Base-by-base conservation (phyloP, 2,113 vertebrate genomes). In the Lampris incognitus region DNA sequence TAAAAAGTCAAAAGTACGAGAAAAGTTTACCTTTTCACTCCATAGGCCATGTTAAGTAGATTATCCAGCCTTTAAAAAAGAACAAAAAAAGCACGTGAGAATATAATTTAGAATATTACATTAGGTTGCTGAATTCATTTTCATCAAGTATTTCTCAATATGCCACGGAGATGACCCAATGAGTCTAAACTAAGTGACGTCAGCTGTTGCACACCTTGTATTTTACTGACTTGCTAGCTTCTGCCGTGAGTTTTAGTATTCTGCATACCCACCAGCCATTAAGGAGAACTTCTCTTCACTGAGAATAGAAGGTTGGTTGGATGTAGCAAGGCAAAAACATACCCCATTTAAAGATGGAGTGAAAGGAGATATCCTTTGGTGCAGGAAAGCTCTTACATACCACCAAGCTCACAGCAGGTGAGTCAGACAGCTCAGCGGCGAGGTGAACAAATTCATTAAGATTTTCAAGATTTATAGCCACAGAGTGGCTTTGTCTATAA, bases 1-100 rank as follows among this genome's bases (percentile, higher is more conserved):
- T 24, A 24, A 24, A 24, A 24, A 24, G 24, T 24, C 24, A 24
- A 24, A 24, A 24, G 24, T 24, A 24, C 0, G 24, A 24, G 24
- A 24, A 24, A 24, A 0, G 66, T 78, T 97, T 97, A 98, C 97
- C 97, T 99, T 95, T 99, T 99, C 76, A 99, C 97, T 93, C 97
- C 97, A 87, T 98, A 99, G 89, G 97, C 97, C 97, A 99, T 98
- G 94, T 98, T 99, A 89, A 99, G 96, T 94, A 99, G 95, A 95
- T 98, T 99, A 94, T 99, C 97, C 96, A 99, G 94, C 95, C 97
- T 98, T 88, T 95, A 96, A 90, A 93, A 61, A 9, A 74, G 50
- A 5, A 64, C 37, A 74, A 3, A 72, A 0, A n/a, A 68, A 24
- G 8, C 55, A 76, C 36, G 69, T 24, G 24, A 4, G 0, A 3